These are phyloP conservation scores for Cyanoramphus novaezelandiae DNA, from an alignment of 2,113 vertebrate species.

Conservation along the genomic window DNA sequence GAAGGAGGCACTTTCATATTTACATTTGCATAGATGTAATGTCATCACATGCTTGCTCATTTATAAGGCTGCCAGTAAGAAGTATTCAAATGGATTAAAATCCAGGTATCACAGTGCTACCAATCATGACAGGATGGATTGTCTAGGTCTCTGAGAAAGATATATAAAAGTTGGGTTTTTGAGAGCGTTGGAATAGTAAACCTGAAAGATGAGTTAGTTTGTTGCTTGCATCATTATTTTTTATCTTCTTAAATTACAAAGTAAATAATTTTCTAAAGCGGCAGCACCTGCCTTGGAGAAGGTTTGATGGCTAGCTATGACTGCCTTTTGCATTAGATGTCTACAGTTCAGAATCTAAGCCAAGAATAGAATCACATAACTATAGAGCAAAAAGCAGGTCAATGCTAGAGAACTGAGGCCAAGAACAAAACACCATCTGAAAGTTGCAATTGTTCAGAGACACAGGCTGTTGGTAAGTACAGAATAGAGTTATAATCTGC, in stretches of 20 bases:
- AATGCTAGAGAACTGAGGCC: not conserved
- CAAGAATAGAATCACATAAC: not conserved
- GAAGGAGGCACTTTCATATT: not conserved
- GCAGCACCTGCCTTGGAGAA: not conserved
- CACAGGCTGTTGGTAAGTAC: accelerated
- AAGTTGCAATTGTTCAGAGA: not conserved
- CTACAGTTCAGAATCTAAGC: not conserved
- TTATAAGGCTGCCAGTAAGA: not conserved
- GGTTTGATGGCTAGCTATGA: not conserved
- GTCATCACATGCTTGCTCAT: not conserved
- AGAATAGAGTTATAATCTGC: not conserved
- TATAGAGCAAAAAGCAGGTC: not conserved
- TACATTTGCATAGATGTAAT: not conserved
- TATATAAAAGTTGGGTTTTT: not conserved
- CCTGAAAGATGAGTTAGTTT: not conserved
- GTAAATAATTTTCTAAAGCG: not conserved
- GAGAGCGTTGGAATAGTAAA: not conserved
- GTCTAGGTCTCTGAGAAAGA: not conserved
- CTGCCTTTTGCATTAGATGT: not conserved
- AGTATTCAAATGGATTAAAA: not conserved
- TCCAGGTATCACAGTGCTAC: not conserved
- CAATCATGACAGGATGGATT: not conserved
- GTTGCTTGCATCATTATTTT: not conserved
- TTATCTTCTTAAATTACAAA: not conserved
- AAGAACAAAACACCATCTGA: not conserved